Evolutionary conservation across 2,113 vertebrate genomes (phyloP).

Genomic region (Picathartes gymnocephalus): DNA sequence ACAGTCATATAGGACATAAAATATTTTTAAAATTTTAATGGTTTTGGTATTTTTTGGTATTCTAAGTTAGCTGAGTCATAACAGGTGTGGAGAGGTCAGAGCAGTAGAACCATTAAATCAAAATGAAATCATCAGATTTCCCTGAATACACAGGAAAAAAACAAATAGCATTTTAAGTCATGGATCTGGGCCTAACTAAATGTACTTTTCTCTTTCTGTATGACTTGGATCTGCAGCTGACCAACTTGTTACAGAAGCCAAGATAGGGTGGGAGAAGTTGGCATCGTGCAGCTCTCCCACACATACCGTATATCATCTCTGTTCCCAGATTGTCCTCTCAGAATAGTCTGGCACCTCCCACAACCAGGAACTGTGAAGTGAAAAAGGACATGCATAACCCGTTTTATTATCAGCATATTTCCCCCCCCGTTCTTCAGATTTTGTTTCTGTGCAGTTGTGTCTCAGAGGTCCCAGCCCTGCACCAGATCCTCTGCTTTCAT

Average conservation of each 20-base stretch:
- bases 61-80: neutral
- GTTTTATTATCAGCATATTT: neutral
- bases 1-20: neutral
- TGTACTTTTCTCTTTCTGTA: neutral
- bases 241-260: neutral
- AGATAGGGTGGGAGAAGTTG: neutral
- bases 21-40: neutral
- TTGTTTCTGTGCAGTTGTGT: neutral
- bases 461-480: neutral
- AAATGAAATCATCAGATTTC: neutral
- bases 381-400: neutral
- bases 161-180: neutral
- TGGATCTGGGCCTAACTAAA: neutral
- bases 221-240: neutral
- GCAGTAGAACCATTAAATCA: neutral
- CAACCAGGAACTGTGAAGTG: neutral
- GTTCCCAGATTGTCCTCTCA: neutral
- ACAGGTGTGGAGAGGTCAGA: neutral
- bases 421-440: accelerated
- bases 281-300: neutral
- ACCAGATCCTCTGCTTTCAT: accelerated
- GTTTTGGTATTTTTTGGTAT: neutral
- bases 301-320: neutral
- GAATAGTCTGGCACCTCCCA: neutral
- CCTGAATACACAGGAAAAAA: neutral